Conservation (phyloP, 2,113 vertebrate species). For the Psilopsiagon aurifrons region DNA sequence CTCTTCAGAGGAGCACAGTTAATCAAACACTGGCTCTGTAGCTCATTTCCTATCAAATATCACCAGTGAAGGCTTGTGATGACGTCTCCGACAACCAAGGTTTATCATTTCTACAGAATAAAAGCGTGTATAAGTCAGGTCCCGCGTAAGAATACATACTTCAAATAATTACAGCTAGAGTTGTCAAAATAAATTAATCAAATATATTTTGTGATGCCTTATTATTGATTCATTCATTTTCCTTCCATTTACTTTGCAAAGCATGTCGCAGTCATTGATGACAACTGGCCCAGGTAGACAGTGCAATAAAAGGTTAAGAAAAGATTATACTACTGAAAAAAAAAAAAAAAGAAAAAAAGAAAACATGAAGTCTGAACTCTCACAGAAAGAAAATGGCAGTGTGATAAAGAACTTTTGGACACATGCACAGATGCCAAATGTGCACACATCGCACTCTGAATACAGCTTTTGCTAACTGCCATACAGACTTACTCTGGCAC, state of each 20-base stretch:
- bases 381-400: fast-evolving
- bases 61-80: neutral
- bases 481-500: no score
- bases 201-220: neutral
- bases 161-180: neutral
- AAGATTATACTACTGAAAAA: neutral
- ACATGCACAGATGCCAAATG: neutral
- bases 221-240: neutral
- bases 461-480: neutral
- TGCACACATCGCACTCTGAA: neutral
- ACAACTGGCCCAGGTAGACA: neutral
- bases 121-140: neutral
- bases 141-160: fast-evolving
- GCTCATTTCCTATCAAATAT: neutral
- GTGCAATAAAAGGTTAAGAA: neutral
- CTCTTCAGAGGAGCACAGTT: neutral
- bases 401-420: neutral
- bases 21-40: neutral
- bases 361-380: neutral
- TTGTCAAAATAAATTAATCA: neutral
- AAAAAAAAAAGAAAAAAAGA: no score
- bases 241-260: neutral
- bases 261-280: neutral
- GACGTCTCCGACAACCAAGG: neutral
- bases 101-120: neutral